Evolutionary conservation across 2,888 invertebrate genomes (phyloP).

Genomic region (Dynastes hyllus): DNA sequence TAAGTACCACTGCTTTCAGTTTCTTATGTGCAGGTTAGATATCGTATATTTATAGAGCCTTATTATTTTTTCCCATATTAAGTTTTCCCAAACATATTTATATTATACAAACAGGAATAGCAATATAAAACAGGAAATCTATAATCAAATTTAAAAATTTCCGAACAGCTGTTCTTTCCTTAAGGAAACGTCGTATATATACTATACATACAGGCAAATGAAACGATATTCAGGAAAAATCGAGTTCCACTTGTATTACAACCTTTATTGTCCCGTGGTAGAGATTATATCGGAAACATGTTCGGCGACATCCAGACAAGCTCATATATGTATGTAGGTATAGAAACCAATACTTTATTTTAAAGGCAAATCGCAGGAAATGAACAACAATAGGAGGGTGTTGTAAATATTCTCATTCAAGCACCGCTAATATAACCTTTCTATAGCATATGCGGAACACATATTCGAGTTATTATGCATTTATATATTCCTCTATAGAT

Average conservation of each 20-base stretch:
- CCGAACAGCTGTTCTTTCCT: slow-evolving; percentile 44
- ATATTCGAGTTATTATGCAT: slow-evolving; percentile 4
- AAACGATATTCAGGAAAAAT: slow-evolving; percentile 54
- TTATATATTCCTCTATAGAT: neutral
- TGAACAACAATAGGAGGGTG: slow-evolving; percentile 52
- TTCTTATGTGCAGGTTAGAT: too few relatives aligned
- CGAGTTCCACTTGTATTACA: slow-evolving; percentile 54
- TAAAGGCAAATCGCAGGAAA: slow-evolving; percentile 55
- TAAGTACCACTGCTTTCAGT: too few relatives aligned
- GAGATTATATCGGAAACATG: slow-evolving; percentile 46
- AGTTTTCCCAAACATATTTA: slow-evolving; percentile 38
- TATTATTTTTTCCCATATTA: slow-evolving; percentile 7
- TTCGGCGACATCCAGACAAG: slow-evolving; percentile 54
- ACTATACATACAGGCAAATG: slow-evolving; percentile 50
- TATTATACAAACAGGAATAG: slow-evolving; percentile 44
- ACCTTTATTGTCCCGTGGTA: slow-evolving; percentile 16
- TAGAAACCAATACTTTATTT: slow-evolving; percentile 53
- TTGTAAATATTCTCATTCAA: slow-evolving; percentile 38
- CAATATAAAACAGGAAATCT: slow-evolving; percentile 50
- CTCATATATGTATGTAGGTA: slow-evolving; percentile 48
- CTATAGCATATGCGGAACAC: slow-evolving; percentile 10
- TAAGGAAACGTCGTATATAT: slow-evolving; percentile 43
- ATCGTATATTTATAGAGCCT: too few relatives aligned
- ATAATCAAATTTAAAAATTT: slow-evolving; percentile 34
- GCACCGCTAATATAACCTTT: slow-evolving; percentile 44